Conservation (phyloP, 2,113 vertebrate species). For the Cochlearius cochlearius region DNA sequence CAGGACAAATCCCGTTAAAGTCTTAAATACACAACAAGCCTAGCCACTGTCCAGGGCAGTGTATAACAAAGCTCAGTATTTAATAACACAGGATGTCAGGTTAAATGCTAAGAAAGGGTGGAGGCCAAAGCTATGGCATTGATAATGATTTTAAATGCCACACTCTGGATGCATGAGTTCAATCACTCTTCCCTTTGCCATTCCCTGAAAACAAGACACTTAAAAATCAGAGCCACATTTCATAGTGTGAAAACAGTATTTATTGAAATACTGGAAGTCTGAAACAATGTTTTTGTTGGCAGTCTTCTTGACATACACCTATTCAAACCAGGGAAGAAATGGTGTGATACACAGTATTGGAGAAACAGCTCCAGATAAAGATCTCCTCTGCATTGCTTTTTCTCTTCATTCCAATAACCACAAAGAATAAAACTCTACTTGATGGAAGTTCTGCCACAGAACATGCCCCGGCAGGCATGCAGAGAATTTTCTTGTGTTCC, state of each 20-base stretch:
- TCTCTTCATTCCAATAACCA: background rate
- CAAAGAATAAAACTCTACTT: background rate
- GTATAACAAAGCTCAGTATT: background rate
- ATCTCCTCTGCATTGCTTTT: background rate
- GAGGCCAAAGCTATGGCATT: background rate
- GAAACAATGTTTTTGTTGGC: slow-evolving; percentile 36
- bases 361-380: background rate
- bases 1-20: slow-evolving; percentile 33
- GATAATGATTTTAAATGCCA: background rate
- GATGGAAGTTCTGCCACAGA: background rate
- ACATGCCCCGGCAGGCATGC: background rate
- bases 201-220: background rate
- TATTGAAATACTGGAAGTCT: slow-evolving; percentile 15
- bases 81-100: background rate
- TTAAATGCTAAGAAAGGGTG: background rate
- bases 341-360: background rate
- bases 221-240: background rate
- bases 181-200: background rate
- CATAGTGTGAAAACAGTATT: background rate
- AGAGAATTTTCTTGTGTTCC: background rate
- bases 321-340: slow-evolving; percentile 7
- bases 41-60: background rate
- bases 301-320: background rate
- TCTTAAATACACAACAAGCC: slow-evolving; percentile 31
- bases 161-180: background rate